Evolutionary conservation across 2,888 invertebrate genomes (phyloP), one percentile per base, ranked within the genome.

Genomic region (Graphium colonna): DNA sequence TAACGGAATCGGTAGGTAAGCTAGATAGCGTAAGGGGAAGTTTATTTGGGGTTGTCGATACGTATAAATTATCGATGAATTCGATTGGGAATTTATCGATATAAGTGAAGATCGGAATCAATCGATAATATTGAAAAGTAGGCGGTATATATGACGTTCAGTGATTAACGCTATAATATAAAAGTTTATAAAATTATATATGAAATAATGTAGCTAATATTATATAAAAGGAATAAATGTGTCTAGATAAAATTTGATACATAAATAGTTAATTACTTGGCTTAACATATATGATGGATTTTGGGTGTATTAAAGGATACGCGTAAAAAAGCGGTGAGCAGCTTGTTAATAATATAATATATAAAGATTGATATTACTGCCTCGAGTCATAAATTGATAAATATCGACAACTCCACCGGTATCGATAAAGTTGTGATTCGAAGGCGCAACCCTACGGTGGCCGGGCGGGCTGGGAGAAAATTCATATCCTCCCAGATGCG

Each of bases 1-100:
- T 60, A 76, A 76, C 71, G 63, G 71, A 65, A 66, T 68, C 58
- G 62, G 60, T 64, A 65, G 65, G 62, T 70, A 59, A 17, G 13
- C 13, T 15, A 1, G 4, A 33, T 33, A 33, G 33, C 33, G 33
- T 10, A 28, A 28, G n/a, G 51, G 51, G 55, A 39, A 38, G 38
- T 51, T 47, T 33, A 21, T 2, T 21, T 17, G 42, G 13, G 38
- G 38, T 28, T 38, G 47, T 26, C n/a, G 21, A 31, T 40, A 10
- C 5, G 33, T 33, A 10, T 10, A 2, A 10, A 10, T 33, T 28
- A 31, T 33, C 45, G 45, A 45, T 45, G 12, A 10, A 31, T 28
- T 28, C 28, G 8, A 8, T 8, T 28, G 4, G 28, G 4, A 7
- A 4, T 28, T 7, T 28, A 8, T 28, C 8, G 28, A 28, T 7